phyloP scores from a whole-genome alignment of 2,113 vertebrate genomes.

The Boulengeromyrus knoepffleri region DNA sequence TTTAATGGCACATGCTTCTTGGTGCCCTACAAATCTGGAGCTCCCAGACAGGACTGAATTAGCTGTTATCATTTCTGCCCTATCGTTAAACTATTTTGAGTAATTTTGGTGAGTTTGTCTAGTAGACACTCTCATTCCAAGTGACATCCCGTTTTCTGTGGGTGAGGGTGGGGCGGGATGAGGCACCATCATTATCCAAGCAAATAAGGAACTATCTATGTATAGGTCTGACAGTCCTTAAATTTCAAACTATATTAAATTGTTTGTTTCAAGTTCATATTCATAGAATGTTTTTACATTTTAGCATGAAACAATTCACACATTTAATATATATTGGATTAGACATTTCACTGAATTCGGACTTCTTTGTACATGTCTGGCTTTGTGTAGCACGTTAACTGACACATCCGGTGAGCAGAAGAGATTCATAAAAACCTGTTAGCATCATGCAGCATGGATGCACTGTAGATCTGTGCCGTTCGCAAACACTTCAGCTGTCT shows the following conservation, averaged over 20 bases:
- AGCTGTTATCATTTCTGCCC: not conserved
- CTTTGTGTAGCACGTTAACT: not conserved
- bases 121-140: not conserved
- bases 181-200: not conserved
- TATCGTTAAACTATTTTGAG: not conserved
- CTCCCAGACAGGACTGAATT: slow-evolving; percentile 24
- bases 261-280: not conserved
- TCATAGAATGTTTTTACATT: not conserved
- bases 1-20: slow-evolving; percentile 26
- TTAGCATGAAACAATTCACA: not conserved
- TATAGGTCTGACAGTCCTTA: not conserved
- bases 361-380: not conserved
- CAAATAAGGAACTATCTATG: not conserved
- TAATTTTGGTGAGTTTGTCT: not conserved
- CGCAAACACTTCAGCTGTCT: not conserved
- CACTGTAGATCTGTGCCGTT: not conserved
- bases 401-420: not conserved
- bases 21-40: slow-evolving; percentile 27
- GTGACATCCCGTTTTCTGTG: not conserved
- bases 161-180: not conserved
- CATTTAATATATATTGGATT: not conserved
- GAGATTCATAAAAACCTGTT: not conserved
- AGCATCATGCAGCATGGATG: not conserved
- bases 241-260: not conserved
- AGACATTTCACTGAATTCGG: not conserved